Base-by-base conservation (phyloP, 92 coral and sea anemone species). In the Epizoanthus scotinus region DNA sequence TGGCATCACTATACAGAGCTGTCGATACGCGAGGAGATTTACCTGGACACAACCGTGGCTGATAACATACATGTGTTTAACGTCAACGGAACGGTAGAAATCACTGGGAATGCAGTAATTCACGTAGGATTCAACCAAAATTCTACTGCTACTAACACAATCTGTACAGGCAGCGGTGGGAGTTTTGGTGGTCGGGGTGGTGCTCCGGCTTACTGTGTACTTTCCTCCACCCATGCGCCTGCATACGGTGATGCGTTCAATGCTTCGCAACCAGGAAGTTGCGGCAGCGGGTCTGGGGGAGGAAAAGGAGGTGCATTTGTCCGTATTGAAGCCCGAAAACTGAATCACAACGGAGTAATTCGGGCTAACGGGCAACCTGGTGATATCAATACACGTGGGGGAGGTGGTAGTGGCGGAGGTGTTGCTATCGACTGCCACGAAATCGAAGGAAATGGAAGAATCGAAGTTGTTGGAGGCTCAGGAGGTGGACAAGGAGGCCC, bases 351-450 rank as follows among this genome's bases (percentile, higher is more conserved):
- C 20, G 96, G 96, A 42, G 72, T 78, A 55, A 84, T 89, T 28
- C 86, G 78, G 24, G 93, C 89, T 0, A 66, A 83, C 27, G 94
- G 94, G 24, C 87, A 84, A 57, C 79, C 63, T 49, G 79, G 71
- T 20, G 64, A 28, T 9, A 70, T 81, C 47, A 59, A 38, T 47
- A 70, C 40, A 40, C 61, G 86, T 44, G 90, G 84, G 49, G 96
- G 93, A 53, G 96, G 96, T 19, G 95, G 95, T 8, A 91, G 96
- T 44, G 96, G 96, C 24, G 96, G 96, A 25, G 92, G 93, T 21
- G 79, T 91, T 31, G 85, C 85, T 22, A 65, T 91, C 15, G 82
- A 81, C 62, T 84, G 89, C 67, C 70, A 26, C 63, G 96, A 91
- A 67, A 91, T 91, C 62, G 91, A 78, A 20, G 96, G 91, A 26